phyloP scores from a whole-genome alignment of 2,797 vertebrate species.

The Silurus aristotelis region DNA sequence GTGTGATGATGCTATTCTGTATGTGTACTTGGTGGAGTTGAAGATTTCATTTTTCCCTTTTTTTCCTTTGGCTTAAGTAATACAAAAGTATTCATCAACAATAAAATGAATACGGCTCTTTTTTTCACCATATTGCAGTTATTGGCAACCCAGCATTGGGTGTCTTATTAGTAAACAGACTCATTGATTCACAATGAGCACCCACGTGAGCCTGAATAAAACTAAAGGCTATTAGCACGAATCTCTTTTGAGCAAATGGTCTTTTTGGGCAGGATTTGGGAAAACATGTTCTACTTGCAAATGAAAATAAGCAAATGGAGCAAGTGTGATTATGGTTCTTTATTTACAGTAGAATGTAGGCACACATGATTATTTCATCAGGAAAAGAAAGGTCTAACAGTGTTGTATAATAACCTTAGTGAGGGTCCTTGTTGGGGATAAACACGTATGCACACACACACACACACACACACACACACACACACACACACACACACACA shows the following conservation, averaged over 20 bases:
- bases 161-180: slow-evolving; percentile 13
- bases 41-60: too few species aligned
- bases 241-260: slow-evolving; percentile 6
- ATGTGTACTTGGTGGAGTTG: background rate
- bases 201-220: slow-evolving; percentile 11
- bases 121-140: slow-evolving; percentile 9
- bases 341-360: slow-evolving; percentile 28
- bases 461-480: background rate
- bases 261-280: background rate
- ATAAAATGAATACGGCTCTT: background rate
- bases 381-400: slow-evolving; percentile 13
- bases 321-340: slow-evolving; percentile 2
- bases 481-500: background rate
- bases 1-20: background rate
- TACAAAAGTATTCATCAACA: background rate
- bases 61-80: background rate
- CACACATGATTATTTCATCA: slow-evolving; percentile 42
- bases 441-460: background rate
- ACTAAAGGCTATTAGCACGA: background rate
- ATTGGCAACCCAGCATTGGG: slow-evolving; percentile 1
- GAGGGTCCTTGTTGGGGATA: slow-evolving; percentile 7
- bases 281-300: slow-evolving; percentile 12
- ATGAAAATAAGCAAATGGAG: slow-evolving; percentile 39
- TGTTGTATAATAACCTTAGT: slow-evolving; percentile 37
- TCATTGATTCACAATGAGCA: slow-evolving; percentile 11